Evolutionary conservation across 2,113 vertebrate genomes (phyloP).

Genomic region (Nothoprocta pentlandii): DNA sequence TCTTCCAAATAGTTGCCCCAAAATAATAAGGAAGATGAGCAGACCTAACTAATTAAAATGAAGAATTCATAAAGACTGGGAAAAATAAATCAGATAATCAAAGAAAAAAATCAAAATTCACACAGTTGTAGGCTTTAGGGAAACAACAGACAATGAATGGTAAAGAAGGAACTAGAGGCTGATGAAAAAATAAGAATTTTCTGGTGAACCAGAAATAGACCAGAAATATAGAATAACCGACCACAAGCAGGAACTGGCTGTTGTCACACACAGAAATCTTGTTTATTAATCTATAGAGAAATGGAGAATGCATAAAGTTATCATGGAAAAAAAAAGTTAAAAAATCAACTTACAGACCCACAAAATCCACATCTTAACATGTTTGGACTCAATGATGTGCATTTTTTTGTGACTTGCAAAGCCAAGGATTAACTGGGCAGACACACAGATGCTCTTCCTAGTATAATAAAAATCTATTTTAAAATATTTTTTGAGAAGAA

Average conservation of each 20-base stretch:
- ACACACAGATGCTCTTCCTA: neutral
- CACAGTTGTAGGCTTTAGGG: neutral
- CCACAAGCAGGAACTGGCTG: neutral
- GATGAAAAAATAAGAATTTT: neutral
- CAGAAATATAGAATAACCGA: neutral
- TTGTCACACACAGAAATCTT: neutral
- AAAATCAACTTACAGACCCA: neutral
- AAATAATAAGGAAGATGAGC: neutral
- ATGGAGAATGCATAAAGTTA: rapidly evolving
- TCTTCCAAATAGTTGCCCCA: neutral
- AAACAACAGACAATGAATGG: neutral
- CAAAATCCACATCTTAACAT: neutral
- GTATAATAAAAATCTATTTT: neutral
- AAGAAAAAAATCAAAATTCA: neutral
- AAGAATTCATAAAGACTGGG: neutral
- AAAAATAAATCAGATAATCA: neutral
- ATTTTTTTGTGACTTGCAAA: neutral
- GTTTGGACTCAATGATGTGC: no score
- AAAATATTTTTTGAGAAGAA: neutral
- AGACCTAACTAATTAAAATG: neutral
- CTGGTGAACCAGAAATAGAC: no score
- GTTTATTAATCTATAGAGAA: neutral
- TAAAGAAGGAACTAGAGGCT: neutral
- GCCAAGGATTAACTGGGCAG: neutral
- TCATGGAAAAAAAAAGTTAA: no score